A percentile compares a stretch with the other conserved stretches of the same genome.
These are phyloP conservation scores for Calonectris borealis DNA, from an alignment of 2,113 vertebrate species.

Conservation along the genomic window DNA sequence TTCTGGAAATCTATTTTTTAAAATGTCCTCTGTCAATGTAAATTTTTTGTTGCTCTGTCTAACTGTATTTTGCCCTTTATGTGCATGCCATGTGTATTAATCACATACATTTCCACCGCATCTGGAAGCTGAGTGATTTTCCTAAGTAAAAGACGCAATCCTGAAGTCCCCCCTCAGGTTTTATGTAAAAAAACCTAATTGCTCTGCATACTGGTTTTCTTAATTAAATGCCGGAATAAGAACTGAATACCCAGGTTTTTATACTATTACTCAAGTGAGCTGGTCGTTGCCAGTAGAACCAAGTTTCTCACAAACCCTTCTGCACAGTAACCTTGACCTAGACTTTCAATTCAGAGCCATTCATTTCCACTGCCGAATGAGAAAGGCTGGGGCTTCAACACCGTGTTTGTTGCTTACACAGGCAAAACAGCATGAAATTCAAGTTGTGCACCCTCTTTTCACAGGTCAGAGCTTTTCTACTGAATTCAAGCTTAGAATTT, in stretches of 20 bases:
- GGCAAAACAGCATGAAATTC: background rate
- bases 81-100: background rate
- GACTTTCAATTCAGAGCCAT: background rate
- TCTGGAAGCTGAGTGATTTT: background rate
- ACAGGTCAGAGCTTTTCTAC: background rate
- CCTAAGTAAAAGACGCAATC: background rate
- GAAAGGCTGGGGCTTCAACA: background rate
- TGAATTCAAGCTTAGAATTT: background rate
- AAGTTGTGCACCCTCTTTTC: background rate
- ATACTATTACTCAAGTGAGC: background rate
- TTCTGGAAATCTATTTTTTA: constrained; percentile 26
- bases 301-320: background rate
- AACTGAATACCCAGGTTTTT: background rate
- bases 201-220: background rate
- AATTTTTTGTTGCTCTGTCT: background rate
- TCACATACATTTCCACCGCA: background rate
- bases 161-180: background rate
- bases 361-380: accelerated
- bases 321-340: background rate
- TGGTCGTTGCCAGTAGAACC: background rate
- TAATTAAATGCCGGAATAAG: background rate
- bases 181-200: background rate
- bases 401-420: background rate
- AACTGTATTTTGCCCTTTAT: background rate
- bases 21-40: background rate